Evolutionary conservation across 2,888 invertebrate species (phyloP), one percentile per base, ranked within the genome.

Genomic region (Dasypolia templi): DNA sequence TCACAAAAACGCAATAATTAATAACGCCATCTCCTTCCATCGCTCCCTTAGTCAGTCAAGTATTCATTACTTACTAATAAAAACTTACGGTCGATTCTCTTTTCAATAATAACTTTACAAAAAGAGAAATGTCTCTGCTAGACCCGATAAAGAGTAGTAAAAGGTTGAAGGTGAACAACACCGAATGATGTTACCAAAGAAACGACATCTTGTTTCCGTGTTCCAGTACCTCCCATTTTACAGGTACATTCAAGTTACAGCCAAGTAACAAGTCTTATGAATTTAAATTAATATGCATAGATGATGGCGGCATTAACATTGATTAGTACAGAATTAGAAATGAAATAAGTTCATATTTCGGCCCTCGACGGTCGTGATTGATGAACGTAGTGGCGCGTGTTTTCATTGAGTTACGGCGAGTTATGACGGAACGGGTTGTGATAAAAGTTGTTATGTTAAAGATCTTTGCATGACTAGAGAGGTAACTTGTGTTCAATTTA

Each of bases 261-360:
- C 7, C 39, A 29, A 59, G 65, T 66, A 69, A 65, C 80, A 71
- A 64, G 64, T 68, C 26, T 66, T 51, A 69, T 72, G 81, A 80
- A 65, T 76, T 68, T 63, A 62, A 80, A 84, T 84, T 53, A 80
- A 68, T 75, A 72, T 80, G 75, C 72, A 72, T 61, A 78, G 67
- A 80, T 74, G 81, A 77, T 68, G 55, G 44, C 56, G 66, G 75
- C 72, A 79, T 83, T 83, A 76, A 86, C 84, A 87, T 83, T 87
- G 83, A 87, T 87, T 87, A 86, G 65, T 67, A 68, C 58, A 64
- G 73, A 83, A 79, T 84, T 79, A 83, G 77, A 87, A 81, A 79
- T 87, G 70, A 85, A 82, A 83, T 81, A 81, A 79, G 75, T 87
- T 81, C 73, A 64, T 74, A 66, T 76, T 79, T 70, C 70, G 82